Evolutionary conservation across 2,113 vertebrate genomes (phyloP), one percentile per base, ranked within the genome.

Genomic region (Corvus cornix): DNA sequence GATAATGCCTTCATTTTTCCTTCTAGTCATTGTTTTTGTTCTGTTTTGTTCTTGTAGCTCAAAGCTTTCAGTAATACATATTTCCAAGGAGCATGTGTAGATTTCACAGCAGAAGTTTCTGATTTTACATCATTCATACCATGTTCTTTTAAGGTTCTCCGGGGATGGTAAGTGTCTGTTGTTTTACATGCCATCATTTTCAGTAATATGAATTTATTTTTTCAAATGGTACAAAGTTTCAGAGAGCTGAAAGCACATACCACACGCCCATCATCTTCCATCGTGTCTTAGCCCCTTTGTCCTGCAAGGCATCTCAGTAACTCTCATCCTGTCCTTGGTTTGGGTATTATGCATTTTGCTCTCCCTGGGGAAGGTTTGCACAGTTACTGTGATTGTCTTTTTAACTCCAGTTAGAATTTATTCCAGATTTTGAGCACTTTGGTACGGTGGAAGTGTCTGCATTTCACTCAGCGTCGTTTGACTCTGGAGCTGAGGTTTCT

Each of bases 141-240:
- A 62, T 93, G 58, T 91, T 99, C 99, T 88, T 98, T 99, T 97
- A 98, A 98, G 96, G 98, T 99, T 96, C 97, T 99, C 95, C 98
- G 97, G 48, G 99, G 99, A 95, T 98, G 98, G 99, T 99, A 97
- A 98, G 98, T 97, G 98, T 97, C 33, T 91, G 44, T 70, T 96
- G 43, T 68, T 96, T 97, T 95, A 94, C 93, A 95, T 82, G 91
- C 72, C 92, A 95, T 48, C 91, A 46, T 95, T 96, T 92, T 87
- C 87, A 92, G 64, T 85, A n/a, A 66, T 52, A 30, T 0, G 13
- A 72, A 4, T 3, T 60, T 51, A 20, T 73, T 64, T 82, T 91
- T 80, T 62, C 11, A 3, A 92, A 46, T 3, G 0, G 55, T 64
- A 37, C 62, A 44, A 20, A 49, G 66, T 85, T 79, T 92, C 86